phyloP scores from a whole-genome alignment of 2,113 vertebrate species.

The Paralichthys olivaceus region DNA sequence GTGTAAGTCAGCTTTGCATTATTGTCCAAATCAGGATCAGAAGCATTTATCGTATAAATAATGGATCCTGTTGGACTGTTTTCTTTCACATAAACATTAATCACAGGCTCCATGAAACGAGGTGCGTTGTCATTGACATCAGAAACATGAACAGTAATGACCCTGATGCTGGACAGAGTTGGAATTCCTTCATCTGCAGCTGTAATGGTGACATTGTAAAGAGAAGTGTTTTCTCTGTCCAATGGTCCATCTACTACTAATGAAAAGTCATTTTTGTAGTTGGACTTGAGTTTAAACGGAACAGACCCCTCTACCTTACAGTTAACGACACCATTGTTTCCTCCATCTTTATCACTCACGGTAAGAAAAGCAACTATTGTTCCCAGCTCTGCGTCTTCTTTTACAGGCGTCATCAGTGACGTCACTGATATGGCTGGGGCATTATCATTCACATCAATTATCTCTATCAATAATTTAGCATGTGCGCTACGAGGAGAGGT shows the following conservation, averaged over 20 bases:
- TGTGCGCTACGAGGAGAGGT: conserved; percentile 53
- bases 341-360: conserved; percentile 85
- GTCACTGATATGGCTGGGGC: conserved; percentile 85
- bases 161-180: conserved; percentile 49
- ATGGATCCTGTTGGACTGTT: conserved; percentile 75
- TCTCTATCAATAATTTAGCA: conserved; percentile 86
- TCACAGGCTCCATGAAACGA: conserved; percentile 40
- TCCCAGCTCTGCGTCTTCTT: conserved; percentile 84
- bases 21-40: conserved; percentile 84
- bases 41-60: conserved; percentile 82
- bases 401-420: conserved; percentile 83
- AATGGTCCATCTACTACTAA: conserved; percentile 65
- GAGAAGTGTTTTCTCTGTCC: conserved; percentile 58
- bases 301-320: conserved; percentile 50
- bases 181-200: conserved; percentile 85
- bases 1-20: conserved; percentile 81
- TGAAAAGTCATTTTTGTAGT: conserved; percentile 79
- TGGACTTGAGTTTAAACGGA: conserved; percentile 78
- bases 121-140: conserved; percentile 78
- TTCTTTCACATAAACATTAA: conserved; percentile 70
- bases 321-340: conserved; percentile 54
- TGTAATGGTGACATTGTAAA: conserved; percentile 84
- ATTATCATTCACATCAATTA: conserved; percentile 90
- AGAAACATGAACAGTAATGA: conserved; percentile 58
- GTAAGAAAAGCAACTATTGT: conserved; percentile 88